A percentile compares a stretch with the other conserved stretches of the same genome.
Conservation (phyloP, 2,888 invertebrate genomes). For the Chaetoderma sp. region DNA sequence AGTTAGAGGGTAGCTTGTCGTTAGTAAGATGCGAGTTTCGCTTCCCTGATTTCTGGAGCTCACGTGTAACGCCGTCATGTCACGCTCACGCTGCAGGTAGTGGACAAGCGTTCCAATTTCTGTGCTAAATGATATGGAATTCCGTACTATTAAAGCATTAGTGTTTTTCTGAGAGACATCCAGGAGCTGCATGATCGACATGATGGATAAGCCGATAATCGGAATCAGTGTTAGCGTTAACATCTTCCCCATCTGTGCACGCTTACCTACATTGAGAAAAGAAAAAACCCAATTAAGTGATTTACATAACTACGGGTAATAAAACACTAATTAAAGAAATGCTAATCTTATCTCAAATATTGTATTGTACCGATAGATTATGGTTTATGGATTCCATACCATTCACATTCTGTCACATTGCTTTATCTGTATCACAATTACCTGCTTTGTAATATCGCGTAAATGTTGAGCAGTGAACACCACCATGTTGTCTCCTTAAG, state of each 20-base stretch:
- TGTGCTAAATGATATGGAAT: constrained; percentile 33
- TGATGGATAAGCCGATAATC: constrained; percentile 29
- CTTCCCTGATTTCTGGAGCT: constrained; percentile 52
- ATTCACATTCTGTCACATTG: too few relatives aligned
- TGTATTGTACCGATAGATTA: too few relatives aligned
- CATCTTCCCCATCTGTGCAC: constrained; percentile 47
- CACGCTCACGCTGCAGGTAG: constrained; percentile 51
- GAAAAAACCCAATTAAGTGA: too few relatives aligned
- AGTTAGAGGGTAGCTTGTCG: constrained; percentile 52
- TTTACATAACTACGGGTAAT: too few relatives aligned
- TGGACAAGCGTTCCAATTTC: constrained; percentile 42
- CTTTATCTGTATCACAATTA: too few relatives aligned
- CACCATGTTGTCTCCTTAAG: too few relatives aligned
- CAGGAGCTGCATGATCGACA: constrained; percentile 30
- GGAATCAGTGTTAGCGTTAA: constrained; percentile 36
- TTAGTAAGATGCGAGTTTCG: constrained; percentile 51
- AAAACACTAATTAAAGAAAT: too few relatives aligned
- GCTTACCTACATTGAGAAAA: constrained; percentile 35
- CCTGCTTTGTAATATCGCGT: too few relatives aligned
- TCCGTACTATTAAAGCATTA: constrained; percentile 18
- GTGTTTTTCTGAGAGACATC: constrained; percentile 20
- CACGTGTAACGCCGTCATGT: constrained; percentile 58
- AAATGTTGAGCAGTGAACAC: too few relatives aligned
- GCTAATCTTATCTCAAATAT: too few relatives aligned
- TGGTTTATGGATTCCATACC: too few relatives aligned